Evolutionary conservation across 1,140 invertebrate genomes (phyloP), one percentile per base, ranked within the genome.

Genomic region (Coenobita brevimanus): DNA sequence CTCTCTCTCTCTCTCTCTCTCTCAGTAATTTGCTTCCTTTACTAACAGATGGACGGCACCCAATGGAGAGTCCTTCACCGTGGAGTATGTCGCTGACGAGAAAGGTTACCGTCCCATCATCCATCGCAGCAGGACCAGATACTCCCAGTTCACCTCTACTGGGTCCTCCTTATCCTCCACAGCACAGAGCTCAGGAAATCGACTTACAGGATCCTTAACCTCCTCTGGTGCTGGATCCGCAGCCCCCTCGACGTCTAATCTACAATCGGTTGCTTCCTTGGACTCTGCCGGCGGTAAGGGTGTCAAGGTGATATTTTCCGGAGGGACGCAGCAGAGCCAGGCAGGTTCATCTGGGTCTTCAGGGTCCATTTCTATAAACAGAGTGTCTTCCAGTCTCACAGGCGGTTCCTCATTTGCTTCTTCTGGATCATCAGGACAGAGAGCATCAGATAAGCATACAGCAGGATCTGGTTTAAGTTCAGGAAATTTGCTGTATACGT

Each of bases 51-150:
- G 75, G 60, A 86, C 60, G 1, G 84, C 84, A 30, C 84, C 84
- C 21, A 86, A 86, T n/a, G 84, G 84, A 6, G 75, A 86, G 62
- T 79, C 60, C 3, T 79, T 79, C 62, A 67, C 60, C 21, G 84
- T 86, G 17, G 75, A 86, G n/a, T 86, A 86, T 24, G 43, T 80
- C 27, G 84, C 84, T 17, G 84, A 86, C 38, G 76, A 86, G 76
- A 69, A 27, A 79, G 84, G 84, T 6, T 86, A 79, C 43, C 36
- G 84, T 24, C 84, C 84, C 43, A 36, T 79, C 10, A 86, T 86
- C 57, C 84, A 46, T 24, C 84, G 76, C n/a, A 50, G 75, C 0
- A 27, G 24, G n/a, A 73, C 27, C 30, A 73, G 69, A 21, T 73
- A 21, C n/a, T 21, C 27, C 33, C n/a, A 46, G 38, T 2, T 10